Percentiles rank a stretch among this genome's conserved stretches.
These are phyloP conservation scores for Leptodactylus fallax DNA, from an alignment of 2,797 vertebrate genomes.

Conservation along the genomic window DNA sequence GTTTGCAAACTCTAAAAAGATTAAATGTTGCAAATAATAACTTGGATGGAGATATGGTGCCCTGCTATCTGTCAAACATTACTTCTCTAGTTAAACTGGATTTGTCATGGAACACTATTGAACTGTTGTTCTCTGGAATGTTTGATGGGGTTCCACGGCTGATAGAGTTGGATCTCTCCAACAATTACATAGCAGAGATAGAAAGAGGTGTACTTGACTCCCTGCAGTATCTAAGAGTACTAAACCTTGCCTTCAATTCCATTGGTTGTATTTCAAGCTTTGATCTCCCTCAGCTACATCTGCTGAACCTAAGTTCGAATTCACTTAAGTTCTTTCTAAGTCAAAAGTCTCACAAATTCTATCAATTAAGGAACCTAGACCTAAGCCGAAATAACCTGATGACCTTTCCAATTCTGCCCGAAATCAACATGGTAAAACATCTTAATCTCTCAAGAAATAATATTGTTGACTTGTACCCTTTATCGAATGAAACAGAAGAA, in stretches of 20 bases:
- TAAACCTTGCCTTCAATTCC: conserved; percentile 80
- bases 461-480: conserved; percentile 72
- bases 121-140: conserved; percentile 70
- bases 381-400: conserved; percentile 81
- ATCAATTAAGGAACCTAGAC: conserved; percentile 79
- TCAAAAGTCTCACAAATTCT: conserved; percentile 64
- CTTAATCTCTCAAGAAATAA: conserved; percentile 82
- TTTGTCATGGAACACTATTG: conserved; percentile 77
- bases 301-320: conserved; percentile 81
- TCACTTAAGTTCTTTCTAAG: conserved; percentile 78
- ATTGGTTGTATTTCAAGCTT: conserved; percentile 80
- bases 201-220: conserved; percentile 77
- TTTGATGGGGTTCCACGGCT: conserved; percentile 74
- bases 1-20: conserved; percentile 70
- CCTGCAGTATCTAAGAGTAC: conserved; percentile 71
- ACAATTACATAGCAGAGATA: conserved; percentile 79
- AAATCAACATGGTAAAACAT: conserved; percentile 71
- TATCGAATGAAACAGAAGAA: conserved; percentile 49
- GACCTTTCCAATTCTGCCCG: conserved; percentile 78
- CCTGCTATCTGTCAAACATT: conserved; percentile 77
- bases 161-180: conserved; percentile 73
- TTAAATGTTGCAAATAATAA: conserved; percentile 81
- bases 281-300: conserved; percentile 76
- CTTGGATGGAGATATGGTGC: conserved; percentile 74
- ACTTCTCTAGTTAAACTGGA: conserved; percentile 74